A percentile compares a stretch with the other conserved stretches of the same genome.
These are phyloP conservation scores for Drosophila funebris DNA, from an alignment of 1,140 invertebrate genomes.

Conservation along the genomic window DNA sequence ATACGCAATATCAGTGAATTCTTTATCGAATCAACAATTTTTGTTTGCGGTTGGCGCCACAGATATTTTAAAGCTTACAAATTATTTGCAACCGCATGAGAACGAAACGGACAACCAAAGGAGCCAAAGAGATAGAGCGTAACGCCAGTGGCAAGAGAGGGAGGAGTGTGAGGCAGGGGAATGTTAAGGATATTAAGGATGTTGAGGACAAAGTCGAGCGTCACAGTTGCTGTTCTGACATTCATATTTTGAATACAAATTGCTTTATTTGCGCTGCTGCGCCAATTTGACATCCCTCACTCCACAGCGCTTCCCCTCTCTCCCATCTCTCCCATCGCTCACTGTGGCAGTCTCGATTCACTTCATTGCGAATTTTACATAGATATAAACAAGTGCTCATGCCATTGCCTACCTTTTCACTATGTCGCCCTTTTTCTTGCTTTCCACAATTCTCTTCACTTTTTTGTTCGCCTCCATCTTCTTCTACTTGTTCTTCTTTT, in stretches of 20 bases:
- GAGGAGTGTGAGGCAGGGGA: not conserved
- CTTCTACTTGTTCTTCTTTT: slow-evolving; percentile 42
- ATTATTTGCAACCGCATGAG: slow-evolving; percentile 57
- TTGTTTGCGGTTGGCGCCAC: slow-evolving; percentile 57
- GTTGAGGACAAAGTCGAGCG: slow-evolving; percentile 33
- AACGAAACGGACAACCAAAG: slow-evolving; percentile 27
- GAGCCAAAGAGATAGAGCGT: not conserved
- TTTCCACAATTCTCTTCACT: not conserved
- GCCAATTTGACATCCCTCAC: slow-evolving; percentile 60
- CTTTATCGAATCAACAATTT: slow-evolving; percentile 38
- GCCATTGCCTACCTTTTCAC: slow-evolving; percentile 64
- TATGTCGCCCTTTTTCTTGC: slow-evolving; percentile 27
- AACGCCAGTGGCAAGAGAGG: not conserved
- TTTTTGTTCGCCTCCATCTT: not conserved
- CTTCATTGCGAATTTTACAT: slow-evolving; percentile 66
- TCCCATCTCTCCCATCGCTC: not conserved
- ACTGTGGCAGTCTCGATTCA: slow-evolving; percentile 39
- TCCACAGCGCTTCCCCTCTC: not conserved
- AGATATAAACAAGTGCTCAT: slow-evolving; percentile 78
- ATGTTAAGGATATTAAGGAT: not conserved
- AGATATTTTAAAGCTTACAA: slow-evolving; percentile 26
- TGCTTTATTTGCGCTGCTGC: slow-evolving; percentile 82
- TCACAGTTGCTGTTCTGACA: slow-evolving; percentile 66
- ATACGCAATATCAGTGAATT: slow-evolving; percentile 43
- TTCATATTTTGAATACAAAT: slow-evolving; percentile 84